A percentile compares a stretch with the other conserved stretches of the same genome.
These are phyloP conservation scores for Cacatua alba DNA, from an alignment of 2,113 vertebrate species.

Conservation along the genomic window DNA sequence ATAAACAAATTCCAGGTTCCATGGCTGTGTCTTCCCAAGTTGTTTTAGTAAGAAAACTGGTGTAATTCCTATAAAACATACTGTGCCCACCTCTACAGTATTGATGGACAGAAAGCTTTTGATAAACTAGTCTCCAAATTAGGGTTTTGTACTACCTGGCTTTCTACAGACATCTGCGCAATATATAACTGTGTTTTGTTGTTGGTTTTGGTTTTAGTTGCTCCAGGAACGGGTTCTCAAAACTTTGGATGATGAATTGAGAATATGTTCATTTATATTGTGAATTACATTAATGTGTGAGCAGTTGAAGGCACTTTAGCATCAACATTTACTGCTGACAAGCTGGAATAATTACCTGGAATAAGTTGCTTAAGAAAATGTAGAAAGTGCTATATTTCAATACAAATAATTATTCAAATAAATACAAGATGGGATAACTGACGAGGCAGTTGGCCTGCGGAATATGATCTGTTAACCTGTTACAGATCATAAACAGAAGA, in stretches of 20 bases:
- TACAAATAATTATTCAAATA: background rate
- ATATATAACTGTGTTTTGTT: background rate
- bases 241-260: background rate
- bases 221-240: background rate
- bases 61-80: background rate
- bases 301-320: background rate
- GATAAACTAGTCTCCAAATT: background rate
- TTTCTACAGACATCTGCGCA: background rate
- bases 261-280: background rate
- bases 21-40: background rate
- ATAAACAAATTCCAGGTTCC: background rate
- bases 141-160: background rate
- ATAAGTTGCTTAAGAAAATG: background rate
- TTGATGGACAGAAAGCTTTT: background rate
- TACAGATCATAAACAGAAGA: background rate
- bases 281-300: background rate
- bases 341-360: background rate
- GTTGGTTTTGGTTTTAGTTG: background rate
- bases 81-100: background rate
- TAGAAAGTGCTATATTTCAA: background rate
- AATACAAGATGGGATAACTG: background rate
- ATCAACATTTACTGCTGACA: background rate
- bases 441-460: background rate
- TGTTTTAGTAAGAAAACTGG: background rate
- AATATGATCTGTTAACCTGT: background rate